These are phyloP conservation scores for Strix uralensis DNA, from an alignment of 2,113 vertebrate genomes.

Conservation along the genomic window DNA sequence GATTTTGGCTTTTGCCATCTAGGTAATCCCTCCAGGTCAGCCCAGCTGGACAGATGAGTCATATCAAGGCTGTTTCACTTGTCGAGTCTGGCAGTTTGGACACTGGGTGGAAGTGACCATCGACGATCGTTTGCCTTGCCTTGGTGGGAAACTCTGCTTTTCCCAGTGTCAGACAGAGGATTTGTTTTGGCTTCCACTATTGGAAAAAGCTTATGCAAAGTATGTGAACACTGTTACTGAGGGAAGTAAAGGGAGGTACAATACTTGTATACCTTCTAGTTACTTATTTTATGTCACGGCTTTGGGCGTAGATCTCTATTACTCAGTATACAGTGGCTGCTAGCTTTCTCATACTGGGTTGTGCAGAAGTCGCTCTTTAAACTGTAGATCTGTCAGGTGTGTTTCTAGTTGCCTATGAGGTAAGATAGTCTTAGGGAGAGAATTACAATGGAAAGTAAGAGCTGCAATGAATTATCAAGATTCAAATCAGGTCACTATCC, in stretches of 20 bases:
- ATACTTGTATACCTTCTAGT: not conserved
- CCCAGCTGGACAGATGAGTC: constrained; percentile 82
- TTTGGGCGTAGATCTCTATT: not conserved
- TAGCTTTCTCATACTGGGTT: not conserved
- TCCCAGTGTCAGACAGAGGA: constrained; percentile 86
- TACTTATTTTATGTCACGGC: not conserved
- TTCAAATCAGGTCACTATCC: not conserved
- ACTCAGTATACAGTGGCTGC: not conserved
- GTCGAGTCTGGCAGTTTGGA: constrained; percentile 88
- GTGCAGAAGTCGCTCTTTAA: not conserved
- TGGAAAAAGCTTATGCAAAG: constrained; percentile 99
- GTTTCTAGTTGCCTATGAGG: not conserved
- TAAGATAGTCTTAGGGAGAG: not conserved
- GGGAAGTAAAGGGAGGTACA: not conserved
- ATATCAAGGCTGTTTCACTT: constrained; percentile 85
- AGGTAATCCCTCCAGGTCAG: constrained; percentile 90
- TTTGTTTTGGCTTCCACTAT: constrained; percentile 90
- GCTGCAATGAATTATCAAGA: not conserved
- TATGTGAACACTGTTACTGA: constrained; percentile 54
- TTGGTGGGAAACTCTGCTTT: constrained; percentile 89
- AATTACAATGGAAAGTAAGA: not conserved
- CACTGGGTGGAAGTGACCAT: constrained; percentile 88
- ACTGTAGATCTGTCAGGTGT: not conserved
- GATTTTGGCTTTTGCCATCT: not conserved
- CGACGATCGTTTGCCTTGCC: constrained; percentile 90